Evolutionary conservation across 2,888 invertebrate species (phyloP), one percentile per base, ranked within the genome.

Genomic region (Adelognathus sp.): DNA sequence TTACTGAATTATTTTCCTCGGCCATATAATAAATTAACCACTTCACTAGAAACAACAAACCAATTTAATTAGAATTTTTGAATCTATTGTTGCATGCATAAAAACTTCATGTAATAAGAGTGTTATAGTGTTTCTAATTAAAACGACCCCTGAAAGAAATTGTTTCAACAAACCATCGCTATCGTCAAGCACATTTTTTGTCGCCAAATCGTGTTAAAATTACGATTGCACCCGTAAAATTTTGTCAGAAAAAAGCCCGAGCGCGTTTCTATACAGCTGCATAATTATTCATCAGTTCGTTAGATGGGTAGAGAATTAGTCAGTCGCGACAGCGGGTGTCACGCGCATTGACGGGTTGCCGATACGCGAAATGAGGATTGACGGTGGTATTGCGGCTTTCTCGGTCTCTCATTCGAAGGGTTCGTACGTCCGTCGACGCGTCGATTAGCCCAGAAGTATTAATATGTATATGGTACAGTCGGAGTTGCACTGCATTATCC

Each of bases 401-500:
- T 36, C 33, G 31, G 21, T 31, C 36, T 54, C 27, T 36, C 70
- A 33, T 70, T 58, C 24, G 36, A 64, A 60, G 33, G 36, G 44
- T 52, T 50, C 29, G 64, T 74, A 50, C 76, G 83, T 80, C 80
- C 77, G 80, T 81, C 79, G 70, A 71, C 70, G 82, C 77, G 85
- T 83, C 85, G 87, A 87, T 88, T 88, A 86, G 81, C 79, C 78
- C 54, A 27, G 54, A 66, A 71, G n/a, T 75, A 75, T 79, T 66
- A 66, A 79, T 79, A 70, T 70, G 74, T 52, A n/a, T n/a, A 78
- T 70, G 78, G 60, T 64, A 74, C 52, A 74, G 69, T 5, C 54
- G 21, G 33, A 50, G 64, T 41, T 18, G n/a, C 50, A 41, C 41
- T 66, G 52, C 14, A 74, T 78, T 78, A n/a, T 64, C 70, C 69